These are phyloP conservation scores for Malthinus seriepunctatus DNA, from an alignment of 2,888 invertebrate genomes.

Conservation along the genomic window DNA sequence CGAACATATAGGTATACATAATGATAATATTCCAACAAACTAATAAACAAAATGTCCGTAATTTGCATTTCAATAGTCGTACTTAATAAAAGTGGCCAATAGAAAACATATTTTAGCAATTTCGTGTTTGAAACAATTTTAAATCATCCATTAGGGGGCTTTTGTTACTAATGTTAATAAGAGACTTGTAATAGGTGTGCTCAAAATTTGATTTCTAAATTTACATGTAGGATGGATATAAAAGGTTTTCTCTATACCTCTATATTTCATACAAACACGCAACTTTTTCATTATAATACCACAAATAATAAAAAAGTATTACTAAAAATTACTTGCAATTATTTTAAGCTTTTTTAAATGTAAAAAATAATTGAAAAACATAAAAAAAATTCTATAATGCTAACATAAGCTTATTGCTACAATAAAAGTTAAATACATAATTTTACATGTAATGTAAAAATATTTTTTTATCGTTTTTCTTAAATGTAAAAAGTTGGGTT, in stretches of 20 bases:
- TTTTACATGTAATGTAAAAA: no score
- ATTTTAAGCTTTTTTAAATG: slow-evolving; percentile 2
- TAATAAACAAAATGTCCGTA: slow-evolving; percentile 6
- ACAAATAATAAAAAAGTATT: background rate
- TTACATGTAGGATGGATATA: slow-evolving; percentile 4
- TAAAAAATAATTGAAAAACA: slow-evolving; percentile 1
- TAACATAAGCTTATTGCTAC: no score
- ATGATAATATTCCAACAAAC: background rate
- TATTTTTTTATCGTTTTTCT: no score
- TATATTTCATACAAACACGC: slow-evolving; percentile 11
- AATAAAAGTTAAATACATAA: no score
- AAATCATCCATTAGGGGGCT: slow-evolving; percentile 5
- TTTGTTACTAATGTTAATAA: slow-evolving; percentile 1
- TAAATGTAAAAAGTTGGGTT: no score
- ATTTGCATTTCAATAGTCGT: slow-evolving; percentile 6
- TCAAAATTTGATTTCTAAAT: slow-evolving; percentile 5
- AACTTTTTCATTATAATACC: slow-evolving; percentile 14
- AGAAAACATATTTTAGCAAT: slow-evolving; percentile 8
- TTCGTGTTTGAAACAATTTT: slow-evolving; percentile 13
- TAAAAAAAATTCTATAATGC: background rate
- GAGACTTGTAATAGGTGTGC: background rate
- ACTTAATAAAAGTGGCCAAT: slow-evolving; percentile 4
- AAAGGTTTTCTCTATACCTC: background rate
- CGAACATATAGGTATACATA: background rate
- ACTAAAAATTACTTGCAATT: slow-evolving; percentile 6